Evolutionary conservation across 2,797 vertebrate species (phyloP).

Genomic region (Champsocephalus esox): DNA sequence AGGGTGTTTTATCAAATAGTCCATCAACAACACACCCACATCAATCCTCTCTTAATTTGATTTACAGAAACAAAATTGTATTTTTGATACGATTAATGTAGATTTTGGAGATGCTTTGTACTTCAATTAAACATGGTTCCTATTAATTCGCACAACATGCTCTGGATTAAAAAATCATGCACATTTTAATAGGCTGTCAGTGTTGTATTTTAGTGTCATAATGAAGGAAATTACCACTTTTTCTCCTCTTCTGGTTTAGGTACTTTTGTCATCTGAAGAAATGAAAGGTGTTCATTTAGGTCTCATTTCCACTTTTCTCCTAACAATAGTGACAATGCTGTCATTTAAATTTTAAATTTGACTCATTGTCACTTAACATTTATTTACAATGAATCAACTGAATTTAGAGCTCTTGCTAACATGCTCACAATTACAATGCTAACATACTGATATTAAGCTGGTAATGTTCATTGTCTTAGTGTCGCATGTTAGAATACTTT

Average conservation of each 20-base stretch:
- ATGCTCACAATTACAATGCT: not conserved
- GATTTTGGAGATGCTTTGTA: conserved; percentile 1
- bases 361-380: conserved; percentile 6
- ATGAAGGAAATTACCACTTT: not conserved
- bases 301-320: conserved; percentile 18
- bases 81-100: not conserved
- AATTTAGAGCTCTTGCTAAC: not conserved
- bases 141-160: conserved; percentile 15
- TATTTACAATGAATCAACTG: conserved; percentile 14
- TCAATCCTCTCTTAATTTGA: conserved; percentile 24
- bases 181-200: not conserved
- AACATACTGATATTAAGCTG: not conserved
- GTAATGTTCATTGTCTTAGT: not conserved
- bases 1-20: conserved; percentile 25
- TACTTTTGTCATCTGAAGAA: conserved; percentile 19
- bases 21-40: conserved; percentile 14
- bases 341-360: conserved; percentile 19
- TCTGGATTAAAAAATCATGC: conserved; percentile 21
- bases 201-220: not conserved
- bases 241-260: not conserved
- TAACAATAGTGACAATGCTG: conserved; percentile 11
- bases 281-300: not conserved
- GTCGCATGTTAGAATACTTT: not conserved
- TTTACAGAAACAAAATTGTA: conserved; percentile 25
- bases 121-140: conserved; percentile 14